These are phyloP conservation scores for Dipodomys spectabilis DNA, from an alignment of 2,113 vertebrate genomes.

Conservation along the genomic window DNA sequence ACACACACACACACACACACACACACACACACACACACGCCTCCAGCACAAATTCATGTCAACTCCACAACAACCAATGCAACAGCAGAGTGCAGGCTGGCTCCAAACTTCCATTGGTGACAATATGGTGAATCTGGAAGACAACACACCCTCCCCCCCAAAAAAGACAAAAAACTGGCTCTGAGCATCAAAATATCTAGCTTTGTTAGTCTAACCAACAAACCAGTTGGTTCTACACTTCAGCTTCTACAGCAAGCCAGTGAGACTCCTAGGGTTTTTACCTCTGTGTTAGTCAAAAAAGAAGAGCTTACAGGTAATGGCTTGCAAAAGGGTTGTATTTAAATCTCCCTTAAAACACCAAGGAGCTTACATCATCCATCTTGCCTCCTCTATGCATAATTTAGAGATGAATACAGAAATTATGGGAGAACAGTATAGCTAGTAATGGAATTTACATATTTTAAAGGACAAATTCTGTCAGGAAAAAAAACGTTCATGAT, in stretches of 20 bases:
- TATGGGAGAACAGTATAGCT: constrained; percentile 54
- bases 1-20: too few relatives aligned
- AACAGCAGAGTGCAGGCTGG: background rate
- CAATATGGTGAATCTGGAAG: background rate
- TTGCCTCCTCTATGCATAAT: constrained; percentile 44
- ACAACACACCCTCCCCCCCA: too few relatives aligned
- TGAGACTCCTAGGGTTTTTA: background rate
- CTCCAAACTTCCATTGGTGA: background rate
- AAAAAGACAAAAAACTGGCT: background rate
- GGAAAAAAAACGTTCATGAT: constrained; percentile 39
- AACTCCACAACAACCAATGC: background rate
- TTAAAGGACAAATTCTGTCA: constrained; percentile 67
- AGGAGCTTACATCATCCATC: constrained; percentile 52
- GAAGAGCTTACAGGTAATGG: background rate
- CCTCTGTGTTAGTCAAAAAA: background rate
- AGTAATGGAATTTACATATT: constrained; percentile 70
- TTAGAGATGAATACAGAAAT: constrained; percentile 63
- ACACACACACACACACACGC: too few relatives aligned
- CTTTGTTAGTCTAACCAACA: constrained; percentile 11
- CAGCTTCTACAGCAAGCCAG: background rate
- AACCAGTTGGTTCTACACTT: background rate
- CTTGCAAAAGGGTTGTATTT: background rate
- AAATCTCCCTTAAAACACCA: constrained; percentile 4
- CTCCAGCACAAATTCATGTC: background rate
- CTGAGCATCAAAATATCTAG: background rate